Percentiles rank a stretch among this genome's conserved stretches.
These are phyloP conservation scores for Hozukius guyotensis DNA, from an alignment of 2,797 vertebrate species.

Conservation along the genomic window DNA sequence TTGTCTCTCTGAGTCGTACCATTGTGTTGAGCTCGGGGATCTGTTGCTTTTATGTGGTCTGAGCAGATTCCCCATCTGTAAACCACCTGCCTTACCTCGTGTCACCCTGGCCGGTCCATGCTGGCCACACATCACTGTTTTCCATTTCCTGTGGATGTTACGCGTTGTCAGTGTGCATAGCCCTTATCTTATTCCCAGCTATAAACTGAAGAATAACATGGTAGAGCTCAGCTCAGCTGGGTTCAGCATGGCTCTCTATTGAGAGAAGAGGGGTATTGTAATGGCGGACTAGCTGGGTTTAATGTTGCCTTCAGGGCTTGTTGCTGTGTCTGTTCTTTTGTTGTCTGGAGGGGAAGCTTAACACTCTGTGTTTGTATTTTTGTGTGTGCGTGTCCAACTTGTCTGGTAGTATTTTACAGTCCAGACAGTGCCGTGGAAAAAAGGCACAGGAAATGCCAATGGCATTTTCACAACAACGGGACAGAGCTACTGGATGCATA, in stretches of 20 bases:
- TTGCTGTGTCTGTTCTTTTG: conserved; percentile 69
- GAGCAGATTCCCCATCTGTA: conserved; percentile 56
- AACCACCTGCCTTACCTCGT: conserved; percentile 63
- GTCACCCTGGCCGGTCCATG: conserved; percentile 29
- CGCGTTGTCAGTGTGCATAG: not conserved
- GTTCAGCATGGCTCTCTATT: conserved; percentile 34
- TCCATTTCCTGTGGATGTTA: conserved; percentile 50
- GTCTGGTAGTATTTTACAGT: conserved; percentile 57
- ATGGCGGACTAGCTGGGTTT: conserved; percentile 56
- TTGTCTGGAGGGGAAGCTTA: conserved; percentile 70
- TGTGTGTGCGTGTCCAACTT: conserved; percentile 43
- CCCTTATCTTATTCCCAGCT: conserved; percentile 33
- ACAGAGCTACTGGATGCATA: conserved; percentile 17
- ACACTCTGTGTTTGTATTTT: conserved; percentile 54
- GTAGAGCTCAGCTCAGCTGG: conserved; percentile 29
- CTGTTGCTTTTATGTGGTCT: conserved; percentile 18
- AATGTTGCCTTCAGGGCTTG: conserved; percentile 69
- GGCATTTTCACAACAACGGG: conserved; percentile 45
- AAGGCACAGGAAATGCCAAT: conserved; percentile 65
- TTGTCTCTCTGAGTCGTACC: conserved; percentile 17
- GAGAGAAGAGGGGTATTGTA: conserved; percentile 59
- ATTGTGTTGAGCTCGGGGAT: conserved; percentile 21
- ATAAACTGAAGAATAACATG: conserved; percentile 24
- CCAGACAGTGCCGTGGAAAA: conserved; percentile 32
- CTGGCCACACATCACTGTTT: conserved; percentile 50